These are phyloP conservation scores for Tragulus kanchil DNA, from an alignment of 2,113 vertebrate species.

Conservation along the genomic window DNA sequence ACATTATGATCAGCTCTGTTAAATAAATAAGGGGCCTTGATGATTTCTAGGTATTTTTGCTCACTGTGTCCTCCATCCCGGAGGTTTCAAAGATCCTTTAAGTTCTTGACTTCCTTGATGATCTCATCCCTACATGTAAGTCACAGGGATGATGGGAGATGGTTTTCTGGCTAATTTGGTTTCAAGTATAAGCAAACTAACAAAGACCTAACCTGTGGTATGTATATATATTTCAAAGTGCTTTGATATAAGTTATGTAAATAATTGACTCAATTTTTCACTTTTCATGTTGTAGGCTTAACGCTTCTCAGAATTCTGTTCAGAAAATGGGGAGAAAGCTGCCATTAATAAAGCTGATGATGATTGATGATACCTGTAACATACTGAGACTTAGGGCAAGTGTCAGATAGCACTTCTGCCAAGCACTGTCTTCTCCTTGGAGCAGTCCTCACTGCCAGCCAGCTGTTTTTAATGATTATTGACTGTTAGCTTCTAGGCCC, in stretches of 20 bases:
- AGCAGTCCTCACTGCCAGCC: not conserved
- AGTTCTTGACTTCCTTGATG: not conserved
- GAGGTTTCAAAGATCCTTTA: not conserved
- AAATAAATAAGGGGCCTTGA: not conserved
- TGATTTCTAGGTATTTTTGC: not conserved
- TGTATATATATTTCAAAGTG: not conserved
- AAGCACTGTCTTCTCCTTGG: not conserved
- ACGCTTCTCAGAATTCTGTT: slow-evolving; percentile 53
- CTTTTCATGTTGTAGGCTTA: slow-evolving; percentile 20
- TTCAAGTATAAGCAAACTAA: slow-evolving; percentile 5
- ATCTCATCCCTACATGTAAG: not conserved
- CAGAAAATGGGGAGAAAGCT: not conserved
- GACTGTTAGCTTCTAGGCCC: not conserved
- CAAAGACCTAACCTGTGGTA: not conserved
- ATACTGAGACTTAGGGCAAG: slow-evolving; percentile 18
- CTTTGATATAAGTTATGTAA: slow-evolving; percentile 5
- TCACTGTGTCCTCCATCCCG: not conserved
- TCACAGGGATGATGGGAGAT: not conserved
- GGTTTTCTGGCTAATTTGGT: not conserved
- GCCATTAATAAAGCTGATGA: slow-evolving; percentile 16
- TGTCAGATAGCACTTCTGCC: slow-evolving; percentile 54
- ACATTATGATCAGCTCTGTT: not conserved
- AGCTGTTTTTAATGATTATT: slow-evolving; percentile 45
- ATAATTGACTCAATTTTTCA: not conserved
- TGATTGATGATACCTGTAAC: slow-evolving; percentile 50